Conservation (phyloP, 92 coral and sea anemone species). For the Heliopora coerulea region DNA sequence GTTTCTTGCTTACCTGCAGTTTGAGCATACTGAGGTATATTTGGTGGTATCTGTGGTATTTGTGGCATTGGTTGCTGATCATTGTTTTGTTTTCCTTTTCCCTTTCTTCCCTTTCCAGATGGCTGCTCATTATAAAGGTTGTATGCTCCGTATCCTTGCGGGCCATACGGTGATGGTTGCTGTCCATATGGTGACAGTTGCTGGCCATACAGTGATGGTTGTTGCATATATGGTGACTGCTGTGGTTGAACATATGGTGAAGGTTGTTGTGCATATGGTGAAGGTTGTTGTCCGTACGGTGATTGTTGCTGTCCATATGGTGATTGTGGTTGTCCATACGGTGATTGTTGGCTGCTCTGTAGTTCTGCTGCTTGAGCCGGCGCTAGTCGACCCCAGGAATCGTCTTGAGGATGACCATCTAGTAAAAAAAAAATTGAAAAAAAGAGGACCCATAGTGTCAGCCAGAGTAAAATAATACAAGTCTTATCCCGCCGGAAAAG, state of each 20-base stretch:
- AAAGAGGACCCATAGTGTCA: no score
- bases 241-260: slow-evolving; percentile 2
- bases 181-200: not conserved
- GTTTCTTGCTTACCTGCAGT: not conserved
- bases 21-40: not conserved
- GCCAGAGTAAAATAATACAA: no score
- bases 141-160: not conserved
- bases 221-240: not conserved
- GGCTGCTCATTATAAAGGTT: not conserved
- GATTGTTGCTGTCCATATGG: slow-evolving; percentile 1
- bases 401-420: slow-evolving; percentile 38
- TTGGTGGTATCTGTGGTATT: not conserved
- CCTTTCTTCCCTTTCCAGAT: slow-evolving; percentile 14
- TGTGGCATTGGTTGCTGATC: slow-evolving; percentile 8
- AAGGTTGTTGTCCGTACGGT: slow-evolving; percentile 20
- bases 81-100: not conserved
- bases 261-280: slow-evolving; percentile 24
- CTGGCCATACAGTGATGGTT: not conserved
- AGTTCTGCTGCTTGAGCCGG: slow-evolving; percentile 39
- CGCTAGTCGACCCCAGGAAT: slow-evolving; percentile 19
- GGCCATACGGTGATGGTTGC: not conserved
- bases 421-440: not conserved
- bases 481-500: no score
- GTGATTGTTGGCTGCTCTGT: not conserved
- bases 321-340: slow-evolving; percentile 2